Evolutionary conservation across 1,140 invertebrate species (phyloP).

Genomic region (Drosophila pseudoobscura): DNA sequence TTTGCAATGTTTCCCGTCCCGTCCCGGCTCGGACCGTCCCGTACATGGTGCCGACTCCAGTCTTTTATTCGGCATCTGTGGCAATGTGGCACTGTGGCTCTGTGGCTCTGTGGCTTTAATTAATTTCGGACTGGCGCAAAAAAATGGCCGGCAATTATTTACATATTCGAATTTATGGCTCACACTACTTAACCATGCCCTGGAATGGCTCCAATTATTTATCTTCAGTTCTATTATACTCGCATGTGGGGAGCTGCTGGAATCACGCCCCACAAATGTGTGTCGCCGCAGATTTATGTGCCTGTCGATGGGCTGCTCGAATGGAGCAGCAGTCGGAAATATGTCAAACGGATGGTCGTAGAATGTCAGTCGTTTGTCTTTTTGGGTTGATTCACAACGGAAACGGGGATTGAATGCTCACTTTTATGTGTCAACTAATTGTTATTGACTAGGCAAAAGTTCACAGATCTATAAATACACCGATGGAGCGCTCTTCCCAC

Average conservation of each 20-base stretch:
- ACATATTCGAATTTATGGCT: slow-evolving; percentile 67
- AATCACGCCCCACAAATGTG: slow-evolving; percentile 1
- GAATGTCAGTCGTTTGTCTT: too few relatives aligned
- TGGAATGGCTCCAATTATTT: slow-evolving; percentile 44
- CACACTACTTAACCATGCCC: slow-evolving; percentile 53
- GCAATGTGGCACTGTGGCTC: neutral
- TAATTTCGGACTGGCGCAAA: slow-evolving; percentile 54
- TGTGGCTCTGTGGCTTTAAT: slow-evolving; percentile 55
- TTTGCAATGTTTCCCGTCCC: slow-evolving; percentile 56
- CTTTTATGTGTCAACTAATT: too few relatives aligned
- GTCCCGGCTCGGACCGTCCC: slow-evolving; percentile 9
- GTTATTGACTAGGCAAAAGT: too few relatives aligned
- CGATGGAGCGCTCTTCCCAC: too few relatives aligned
- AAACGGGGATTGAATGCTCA: too few relatives aligned
- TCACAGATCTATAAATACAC: too few relatives aligned
- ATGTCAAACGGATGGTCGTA: neutral
- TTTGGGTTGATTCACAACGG: neutral
- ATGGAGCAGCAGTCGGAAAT: neutral
- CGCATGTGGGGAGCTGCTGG: neutral
- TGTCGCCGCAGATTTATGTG: slow-evolving; percentile 23
- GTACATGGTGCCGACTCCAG: slow-evolving; percentile 30
- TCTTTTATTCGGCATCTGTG: slow-evolving; percentile 25
- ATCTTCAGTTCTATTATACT: slow-evolving; percentile 30
- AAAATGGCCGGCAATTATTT: slow-evolving; percentile 73
- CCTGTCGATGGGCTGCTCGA: neutral